A percentile compares a stretch with the other conserved stretches of the same genome.
These are phyloP conservation scores for Sarotherodon lohbergeri DNA, from an alignment of 2,113 vertebrate genomes.

Conservation along the genomic window DNA sequence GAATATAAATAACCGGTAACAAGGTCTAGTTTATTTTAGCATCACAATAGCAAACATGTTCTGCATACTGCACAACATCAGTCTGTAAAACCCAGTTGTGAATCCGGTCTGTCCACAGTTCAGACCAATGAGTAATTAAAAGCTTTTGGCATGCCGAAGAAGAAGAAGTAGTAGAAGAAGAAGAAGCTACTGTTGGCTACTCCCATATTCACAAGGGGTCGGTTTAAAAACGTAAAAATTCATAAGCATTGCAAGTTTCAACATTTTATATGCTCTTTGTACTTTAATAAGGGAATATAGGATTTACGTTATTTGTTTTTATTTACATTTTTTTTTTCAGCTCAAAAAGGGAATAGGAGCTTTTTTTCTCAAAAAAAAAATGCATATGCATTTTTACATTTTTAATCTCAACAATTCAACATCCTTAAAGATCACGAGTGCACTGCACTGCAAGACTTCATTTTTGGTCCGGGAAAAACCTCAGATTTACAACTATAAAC, in stretches of 20 bases:
- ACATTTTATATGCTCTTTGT: not conserved
- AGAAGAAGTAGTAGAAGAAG: too few relatives aligned
- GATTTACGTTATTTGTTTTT: not conserved
- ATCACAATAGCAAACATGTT: not conserved
- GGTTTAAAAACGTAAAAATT: not conserved
- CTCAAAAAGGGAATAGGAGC: not conserved
- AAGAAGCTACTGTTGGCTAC: not conserved
- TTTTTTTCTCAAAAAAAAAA: rapidly evolving
- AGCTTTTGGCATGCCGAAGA: not conserved
- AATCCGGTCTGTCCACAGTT: not conserved
- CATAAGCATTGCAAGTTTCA: not conserved
- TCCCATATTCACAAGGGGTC: not conserved
- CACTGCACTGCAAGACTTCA: not conserved
- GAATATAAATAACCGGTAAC: not conserved
- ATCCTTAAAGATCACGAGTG: not conserved
- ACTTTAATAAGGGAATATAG: not conserved
- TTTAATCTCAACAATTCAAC: not conserved
- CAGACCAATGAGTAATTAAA: not conserved
- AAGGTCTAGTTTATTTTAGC: not conserved
- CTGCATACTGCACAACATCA: rapidly evolving
- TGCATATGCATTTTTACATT: not conserved
- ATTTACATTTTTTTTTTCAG: not conserved
- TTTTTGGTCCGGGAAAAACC: not conserved
- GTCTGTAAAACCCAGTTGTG: not conserved
- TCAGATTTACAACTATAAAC: not conserved